phyloP scores from a whole-genome alignment of 2,888 invertebrate genomes.

The Glyphotaelius pellucidus region DNA sequence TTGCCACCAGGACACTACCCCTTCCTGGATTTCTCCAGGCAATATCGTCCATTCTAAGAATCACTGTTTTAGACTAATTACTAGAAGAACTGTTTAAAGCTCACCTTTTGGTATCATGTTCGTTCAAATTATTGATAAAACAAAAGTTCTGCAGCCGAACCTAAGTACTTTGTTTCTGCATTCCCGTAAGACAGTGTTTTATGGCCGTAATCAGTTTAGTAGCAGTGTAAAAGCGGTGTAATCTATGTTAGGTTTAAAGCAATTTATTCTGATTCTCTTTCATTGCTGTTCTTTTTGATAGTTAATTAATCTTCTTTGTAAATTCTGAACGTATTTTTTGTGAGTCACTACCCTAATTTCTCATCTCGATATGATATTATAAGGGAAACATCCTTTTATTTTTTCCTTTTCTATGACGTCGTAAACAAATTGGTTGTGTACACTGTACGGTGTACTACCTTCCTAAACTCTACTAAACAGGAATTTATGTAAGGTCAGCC shows the following conservation, averaged over 20 bases:
- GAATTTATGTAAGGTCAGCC: slow-evolving; percentile 42
- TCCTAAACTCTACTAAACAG: slow-evolving; percentile 20
- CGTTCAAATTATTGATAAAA: slow-evolving; percentile 2
- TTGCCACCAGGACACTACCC: background rate
- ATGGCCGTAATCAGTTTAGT: background rate
- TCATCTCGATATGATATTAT: slow-evolving; percentile 20
- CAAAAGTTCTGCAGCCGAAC: background rate
- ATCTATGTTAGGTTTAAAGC: background rate
- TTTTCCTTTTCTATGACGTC: slow-evolving; percentile 26
- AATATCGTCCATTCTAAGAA: background rate
- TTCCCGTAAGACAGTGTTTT: background rate
- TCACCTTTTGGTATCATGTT: background rate
- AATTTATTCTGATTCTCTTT: background rate
- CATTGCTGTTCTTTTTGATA: background rate
- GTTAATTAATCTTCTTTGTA: background rate
- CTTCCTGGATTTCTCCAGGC: background rate
- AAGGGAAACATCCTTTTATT: slow-evolving; percentile 22
- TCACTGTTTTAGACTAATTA: background rate
- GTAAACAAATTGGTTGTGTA: slow-evolving; percentile 51
- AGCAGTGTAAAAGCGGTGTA: background rate
- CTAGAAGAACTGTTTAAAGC: background rate
- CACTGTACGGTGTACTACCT: slow-evolving; percentile 9
- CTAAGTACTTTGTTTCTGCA: background rate
- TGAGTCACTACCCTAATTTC: slow-evolving; percentile 28
- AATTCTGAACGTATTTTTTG: slow-evolving; percentile 8